Percentiles rank a stretch among this genome's conserved stretches.
These are phyloP conservation scores for Sarcophaga variegata DNA, from an alignment of 2,888 invertebrate species.

Conservation along the genomic window DNA sequence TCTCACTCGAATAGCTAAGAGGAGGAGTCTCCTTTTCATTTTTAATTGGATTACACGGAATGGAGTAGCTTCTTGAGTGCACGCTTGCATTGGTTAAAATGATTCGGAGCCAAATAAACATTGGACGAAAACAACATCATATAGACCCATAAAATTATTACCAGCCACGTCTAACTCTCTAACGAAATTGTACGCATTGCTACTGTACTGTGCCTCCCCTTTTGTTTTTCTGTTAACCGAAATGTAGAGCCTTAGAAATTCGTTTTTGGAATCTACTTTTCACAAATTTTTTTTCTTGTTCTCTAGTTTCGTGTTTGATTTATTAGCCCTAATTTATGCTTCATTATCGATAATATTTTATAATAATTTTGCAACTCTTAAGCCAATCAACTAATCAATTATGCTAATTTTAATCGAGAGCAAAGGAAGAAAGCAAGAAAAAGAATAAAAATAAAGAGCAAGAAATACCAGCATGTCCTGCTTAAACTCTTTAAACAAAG, in stretches of 20 bases:
- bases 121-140: not conserved
- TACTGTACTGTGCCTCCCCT: not conserved
- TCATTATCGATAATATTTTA: not conserved
- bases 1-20: no score
- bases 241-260: not conserved
- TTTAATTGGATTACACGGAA: not conserved
- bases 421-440: not conserved
- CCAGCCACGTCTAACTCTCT: no score
- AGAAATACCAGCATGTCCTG: no score
- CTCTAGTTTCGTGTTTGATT: no score
- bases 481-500: no score
- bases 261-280: no score
- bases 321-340: not conserved
- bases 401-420: conserved; percentile 33
- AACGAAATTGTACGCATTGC: no score
- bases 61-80: no score
- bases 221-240: not conserved
- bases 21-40: not conserved
- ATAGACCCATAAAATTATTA: no score
- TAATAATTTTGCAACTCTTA: conserved; percentile 32
- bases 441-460: no score
- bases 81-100: no score
- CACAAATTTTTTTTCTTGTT: no score
- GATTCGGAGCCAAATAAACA: not conserved
- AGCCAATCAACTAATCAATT: conserved; percentile 62